Percentiles rank a stretch among this genome's conserved stretches.
phyloP scores from a whole-genome alignment of 2,113 vertebrate species.

The Tricholaema leucomelas region DNA sequence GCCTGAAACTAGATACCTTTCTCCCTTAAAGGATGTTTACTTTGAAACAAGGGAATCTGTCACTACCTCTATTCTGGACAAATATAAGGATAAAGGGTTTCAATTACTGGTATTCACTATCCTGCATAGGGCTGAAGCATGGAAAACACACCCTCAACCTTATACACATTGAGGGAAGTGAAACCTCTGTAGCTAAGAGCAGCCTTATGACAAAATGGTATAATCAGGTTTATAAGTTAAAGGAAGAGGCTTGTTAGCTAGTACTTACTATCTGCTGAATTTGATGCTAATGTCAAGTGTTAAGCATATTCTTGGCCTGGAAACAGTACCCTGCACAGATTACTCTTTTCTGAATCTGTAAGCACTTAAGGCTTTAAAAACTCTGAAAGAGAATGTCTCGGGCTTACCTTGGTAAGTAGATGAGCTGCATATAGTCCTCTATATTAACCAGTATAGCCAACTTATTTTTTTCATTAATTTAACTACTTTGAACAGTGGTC shows the following conservation, averaged over 20 bases:
- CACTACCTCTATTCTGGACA: not conserved
- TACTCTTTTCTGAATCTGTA: not conserved
- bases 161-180: not conserved
- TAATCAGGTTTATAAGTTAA: not conserved
- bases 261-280: not conserved
- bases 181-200: not conserved
- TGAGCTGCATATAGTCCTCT: not conserved
- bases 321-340: not conserved
- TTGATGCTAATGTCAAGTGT: not conserved
- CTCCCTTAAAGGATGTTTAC: not conserved
- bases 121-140: not conserved
- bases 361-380: not conserved
- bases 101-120: not conserved
- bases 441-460: not conserved
- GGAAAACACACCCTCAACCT: not conserved
- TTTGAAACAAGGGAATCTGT: not conserved
- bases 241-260: not conserved
- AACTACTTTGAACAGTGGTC: not conserved
- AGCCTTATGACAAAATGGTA: not conserved
- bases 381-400: not conserved
- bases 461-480: not conserved
- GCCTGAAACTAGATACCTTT: not conserved
- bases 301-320: not conserved
- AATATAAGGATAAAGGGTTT: not conserved
- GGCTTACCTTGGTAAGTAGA: not conserved